Conservation (phyloP, 2,888 invertebrate species). For the Synergus gifuensis region DNA sequence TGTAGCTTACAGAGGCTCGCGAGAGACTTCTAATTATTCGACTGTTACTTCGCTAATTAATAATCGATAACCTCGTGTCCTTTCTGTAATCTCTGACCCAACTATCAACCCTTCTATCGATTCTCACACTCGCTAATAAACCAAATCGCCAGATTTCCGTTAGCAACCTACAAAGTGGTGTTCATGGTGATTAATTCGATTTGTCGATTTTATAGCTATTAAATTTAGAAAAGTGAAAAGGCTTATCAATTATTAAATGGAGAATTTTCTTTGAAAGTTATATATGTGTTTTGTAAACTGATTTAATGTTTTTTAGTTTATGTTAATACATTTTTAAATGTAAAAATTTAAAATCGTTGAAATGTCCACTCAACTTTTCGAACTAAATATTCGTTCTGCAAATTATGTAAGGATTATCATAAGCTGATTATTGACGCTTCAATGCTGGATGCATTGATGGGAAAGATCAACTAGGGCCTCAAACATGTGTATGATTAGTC, state of each 20-base stretch:
- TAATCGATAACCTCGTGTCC: constrained; percentile 65
- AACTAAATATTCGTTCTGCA: neutral
- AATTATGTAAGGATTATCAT: neutral
- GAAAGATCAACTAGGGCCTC: neutral
- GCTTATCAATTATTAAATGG: too few species aligned
- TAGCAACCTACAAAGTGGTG: neutral
- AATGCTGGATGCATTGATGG: neutral
- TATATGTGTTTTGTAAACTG: too few species aligned
- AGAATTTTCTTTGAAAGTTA: too few species aligned
- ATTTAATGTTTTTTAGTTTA: too few species aligned
- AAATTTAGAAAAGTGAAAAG: neutral
- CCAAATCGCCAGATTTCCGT: constrained; percentile 55
- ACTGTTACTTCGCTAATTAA: constrained; percentile 70
- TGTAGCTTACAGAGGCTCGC: constrained; percentile 5
- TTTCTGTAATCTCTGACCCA: constrained; percentile 46
- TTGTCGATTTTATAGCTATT: neutral
- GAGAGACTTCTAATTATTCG: constrained; percentile 64
- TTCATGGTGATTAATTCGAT: neutral
- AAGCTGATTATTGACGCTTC: neutral
- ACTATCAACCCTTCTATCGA: too few species aligned
- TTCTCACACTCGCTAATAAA: constrained; percentile 54
- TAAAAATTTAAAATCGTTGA: too few species aligned
- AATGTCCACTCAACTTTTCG: neutral
- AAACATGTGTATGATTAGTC: neutral
- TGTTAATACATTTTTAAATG: too few species aligned